Base-by-base conservation (phyloP, 2,113 vertebrate genomes). In the Poecile atricapillus region DNA sequence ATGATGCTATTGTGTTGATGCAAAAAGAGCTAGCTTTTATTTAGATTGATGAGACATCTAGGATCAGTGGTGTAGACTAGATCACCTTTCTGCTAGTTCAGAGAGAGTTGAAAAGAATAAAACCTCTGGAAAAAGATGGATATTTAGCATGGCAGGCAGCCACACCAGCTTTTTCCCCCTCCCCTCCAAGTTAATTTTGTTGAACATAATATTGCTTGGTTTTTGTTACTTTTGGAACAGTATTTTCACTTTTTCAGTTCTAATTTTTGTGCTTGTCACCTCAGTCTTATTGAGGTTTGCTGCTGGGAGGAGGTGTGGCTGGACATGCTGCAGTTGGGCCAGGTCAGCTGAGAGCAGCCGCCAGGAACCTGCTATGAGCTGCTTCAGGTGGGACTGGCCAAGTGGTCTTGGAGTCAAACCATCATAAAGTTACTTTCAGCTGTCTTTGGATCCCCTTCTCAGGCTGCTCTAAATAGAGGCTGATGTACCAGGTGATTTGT, bases 21-120 rank as follows among this genome's bases (percentile, higher is more conserved):
- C 58, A 81, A 76, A 65, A 76, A 90, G 88, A 91, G 37, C 41
- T 91, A 53, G 31, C 14, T 67, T 86, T 80, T 92, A 68, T 75
- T 91, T 74, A 87, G 60, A 74, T 18, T 90, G 46, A 43, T 6
- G 7, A 74, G 59, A 55, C 52, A 74, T 27, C 27, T 63, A 59
- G 59, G 58, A 91, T 89, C 39, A 46, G 44, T 85, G 37, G 10
- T 85, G 41, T 76, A 43, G 78, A n/a, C 44, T 71, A 73, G 50
- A 41, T 25, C 10, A 68, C n/a, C 37, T 64, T 81, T 81, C 43
- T 80, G 14, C 55, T 87, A 44, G 9, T 67, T 44, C 12, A 75
- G 63, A 77, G n/a, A 62, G 7, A 76, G 23, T 55, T 7, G 13
- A 67, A 77, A 91, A 77, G 10, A 85, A 58, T 35, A 7, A 63